Percentiles rank a stretch among this genome's conserved stretches.
These are phyloP conservation scores for Catocala fraxini DNA, from an alignment of 2,888 invertebrate species.

Conservation along the genomic window DNA sequence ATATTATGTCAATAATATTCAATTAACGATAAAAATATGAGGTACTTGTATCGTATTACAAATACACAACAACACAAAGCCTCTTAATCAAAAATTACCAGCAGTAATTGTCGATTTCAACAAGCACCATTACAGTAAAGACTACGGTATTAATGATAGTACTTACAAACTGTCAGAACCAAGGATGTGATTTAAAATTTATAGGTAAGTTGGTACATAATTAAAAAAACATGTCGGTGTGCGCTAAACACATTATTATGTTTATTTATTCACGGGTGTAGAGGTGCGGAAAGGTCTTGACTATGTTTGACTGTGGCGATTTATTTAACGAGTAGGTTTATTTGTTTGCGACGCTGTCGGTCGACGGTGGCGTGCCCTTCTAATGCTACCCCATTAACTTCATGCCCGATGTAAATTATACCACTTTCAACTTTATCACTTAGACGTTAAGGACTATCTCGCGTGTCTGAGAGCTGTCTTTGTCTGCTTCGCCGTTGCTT, in stretches of 20 bases:
- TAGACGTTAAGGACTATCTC: slow-evolving; percentile 52
- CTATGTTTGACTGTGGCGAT: slow-evolving; percentile 78
- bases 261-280: slow-evolving; percentile 71
- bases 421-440: slow-evolving; percentile 70
- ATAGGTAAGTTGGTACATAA: not conserved
- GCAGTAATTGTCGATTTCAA: no score
- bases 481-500: slow-evolving; percentile 62
- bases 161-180: not conserved
- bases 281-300: slow-evolving; percentile 74
- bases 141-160: not conserved
- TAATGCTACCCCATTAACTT: slow-evolving; percentile 77
- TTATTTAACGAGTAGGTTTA: slow-evolving; percentile 81
- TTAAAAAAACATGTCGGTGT: slow-evolving; percentile 46
- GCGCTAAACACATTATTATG: slow-evolving; percentile 67
- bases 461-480: slow-evolving; percentile 42
- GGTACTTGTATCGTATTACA: no score
- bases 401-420: slow-evolving; percentile 61
- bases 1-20: no score
- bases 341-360: slow-evolving; percentile 72
- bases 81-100: no score
- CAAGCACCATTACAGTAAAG: not conserved
- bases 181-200: not conserved
- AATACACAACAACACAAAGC: no score
- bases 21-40: no score
- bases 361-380: slow-evolving; percentile 61